A percentile compares a stretch with the other conserved stretches of the same genome.
Conservation (phyloP, 1,140 invertebrate genomes). For the Magallana ariakensis region DNA sequence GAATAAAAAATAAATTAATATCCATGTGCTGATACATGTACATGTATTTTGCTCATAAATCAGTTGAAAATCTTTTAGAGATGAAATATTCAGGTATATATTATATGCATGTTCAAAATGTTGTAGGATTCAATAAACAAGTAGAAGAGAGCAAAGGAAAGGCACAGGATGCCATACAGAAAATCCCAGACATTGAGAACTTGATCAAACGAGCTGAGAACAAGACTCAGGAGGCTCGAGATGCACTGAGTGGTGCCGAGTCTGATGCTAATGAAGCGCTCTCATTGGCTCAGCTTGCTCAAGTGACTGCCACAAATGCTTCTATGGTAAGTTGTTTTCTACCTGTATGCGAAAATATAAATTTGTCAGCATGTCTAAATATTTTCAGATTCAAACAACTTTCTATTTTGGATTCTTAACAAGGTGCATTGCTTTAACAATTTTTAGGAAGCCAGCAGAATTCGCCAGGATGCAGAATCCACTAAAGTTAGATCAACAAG, state of each 20-base stretch:
- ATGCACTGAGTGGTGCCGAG: conserved; percentile 86
- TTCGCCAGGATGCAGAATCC: conserved; percentile 87
- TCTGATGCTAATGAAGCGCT: conserved; percentile 88
- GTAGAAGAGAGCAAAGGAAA: conserved; percentile 88
- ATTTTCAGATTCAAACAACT: background rate
- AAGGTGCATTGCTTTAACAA: background rate
- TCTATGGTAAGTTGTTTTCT: conserved; percentile 83
- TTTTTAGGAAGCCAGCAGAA: conserved; percentile 86
- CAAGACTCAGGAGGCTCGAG: conserved; percentile 81
- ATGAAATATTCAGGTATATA: too few species aligned
- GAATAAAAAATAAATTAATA: too few species aligned
- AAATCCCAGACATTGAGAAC: conserved; percentile 83
- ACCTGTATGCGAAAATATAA: background rate
- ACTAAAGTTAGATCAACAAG: conserved; percentile 87
- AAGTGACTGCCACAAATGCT: conserved; percentile 86
- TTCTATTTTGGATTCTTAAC: background rate
- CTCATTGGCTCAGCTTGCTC: conserved; percentile 88
- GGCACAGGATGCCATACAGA: conserved; percentile 86
- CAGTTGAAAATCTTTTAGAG: too few species aligned
- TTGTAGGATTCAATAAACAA: conserved; percentile 91
- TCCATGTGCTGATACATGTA: too few species aligned
- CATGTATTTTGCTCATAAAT: too few species aligned
- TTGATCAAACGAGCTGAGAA: conserved; percentile 85
- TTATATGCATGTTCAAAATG: too few species aligned
- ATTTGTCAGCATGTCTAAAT: too few species aligned